These are phyloP conservation scores for Diplazon laetatorius DNA, from an alignment of 2,888 invertebrate genomes.

Conservation along the genomic window DNA sequence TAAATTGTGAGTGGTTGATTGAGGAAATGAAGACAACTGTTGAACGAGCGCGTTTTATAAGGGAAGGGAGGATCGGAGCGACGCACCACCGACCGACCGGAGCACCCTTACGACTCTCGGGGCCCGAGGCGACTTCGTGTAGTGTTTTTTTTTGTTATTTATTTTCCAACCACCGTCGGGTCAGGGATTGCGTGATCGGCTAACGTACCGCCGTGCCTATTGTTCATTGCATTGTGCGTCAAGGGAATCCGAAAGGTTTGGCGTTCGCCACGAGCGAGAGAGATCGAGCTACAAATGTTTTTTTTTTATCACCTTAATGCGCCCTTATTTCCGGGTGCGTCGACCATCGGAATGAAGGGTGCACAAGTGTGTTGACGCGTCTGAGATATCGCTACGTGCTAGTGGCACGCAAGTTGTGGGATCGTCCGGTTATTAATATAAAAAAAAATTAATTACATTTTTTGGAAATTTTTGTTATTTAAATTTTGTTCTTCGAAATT, in stretches of 20 bases:
- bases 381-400: not conserved
- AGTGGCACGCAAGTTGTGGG: slow-evolving; percentile 59
- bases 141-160: slow-evolving; percentile 24
- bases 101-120: slow-evolving; percentile 37
- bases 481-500: no score
- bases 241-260: no score
- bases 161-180: slow-evolving; percentile 56
- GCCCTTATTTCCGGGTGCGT: no score
- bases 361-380: not conserved
- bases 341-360: no score
- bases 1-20: not conserved
- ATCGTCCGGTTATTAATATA: no score
- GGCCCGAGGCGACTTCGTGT: slow-evolving; percentile 19
- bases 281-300: no score
- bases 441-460: no score
- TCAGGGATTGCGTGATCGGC: slow-evolving; percentile 40
- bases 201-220: slow-evolving; percentile 62
- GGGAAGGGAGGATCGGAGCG: not conserved
- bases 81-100: slow-evolving; percentile 10
- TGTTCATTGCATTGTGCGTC: not conserved
- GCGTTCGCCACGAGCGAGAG: no score
- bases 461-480: no score
- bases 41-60: not conserved
- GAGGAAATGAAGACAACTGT: not conserved
- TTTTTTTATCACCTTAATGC: no score